A percentile compares a stretch with the other conserved stretches of the same genome.
These are phyloP conservation scores for Hydrozoanthus tunicans DNA, from an alignment of 64 coral and sea anemone species.

Conservation along the genomic window DNA sequence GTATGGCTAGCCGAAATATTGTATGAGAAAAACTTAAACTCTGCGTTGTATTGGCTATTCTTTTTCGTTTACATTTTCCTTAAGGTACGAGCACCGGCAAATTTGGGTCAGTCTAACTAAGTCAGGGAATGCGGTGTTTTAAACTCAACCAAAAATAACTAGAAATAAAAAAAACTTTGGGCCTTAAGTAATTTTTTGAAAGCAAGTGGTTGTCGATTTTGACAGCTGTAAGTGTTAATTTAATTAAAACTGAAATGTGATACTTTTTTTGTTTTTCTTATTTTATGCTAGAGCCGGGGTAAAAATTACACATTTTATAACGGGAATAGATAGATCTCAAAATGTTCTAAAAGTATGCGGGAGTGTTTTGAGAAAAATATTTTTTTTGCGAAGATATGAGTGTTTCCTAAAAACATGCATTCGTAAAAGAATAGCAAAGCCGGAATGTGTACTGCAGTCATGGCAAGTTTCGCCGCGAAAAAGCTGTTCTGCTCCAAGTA, in stretches of 20 bases:
- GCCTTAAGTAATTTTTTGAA: conserved; percentile 47
- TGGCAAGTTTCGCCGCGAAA: conserved; percentile 18
- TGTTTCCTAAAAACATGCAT: conserved; percentile 25
- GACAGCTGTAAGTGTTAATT: conserved; percentile 39
- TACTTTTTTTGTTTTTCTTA: not conserved
- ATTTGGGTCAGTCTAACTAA: not conserved
- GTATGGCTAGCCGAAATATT: no score
- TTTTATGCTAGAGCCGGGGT: not conserved
- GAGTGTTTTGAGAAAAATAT: conserved; percentile 12
- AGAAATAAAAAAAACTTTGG: conserved; percentile 43
- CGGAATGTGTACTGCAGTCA: conserved; percentile 13
- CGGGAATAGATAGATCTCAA: conserved; percentile 1
- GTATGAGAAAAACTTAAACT: no score
- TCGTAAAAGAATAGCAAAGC: conserved; percentile 21
- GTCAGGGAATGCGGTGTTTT: conserved; percentile 26
- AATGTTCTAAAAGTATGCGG: conserved; percentile 16
- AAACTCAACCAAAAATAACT: conserved; percentile 47
- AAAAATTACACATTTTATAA: conserved; percentile 45
- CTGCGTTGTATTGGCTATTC: no score
- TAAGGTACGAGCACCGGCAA: conserved; percentile 5
- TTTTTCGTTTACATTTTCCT: not conserved
- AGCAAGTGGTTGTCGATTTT: conserved; percentile 45
- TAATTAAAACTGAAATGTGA: conserved; percentile 14
- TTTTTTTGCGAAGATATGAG: conserved; percentile 28
- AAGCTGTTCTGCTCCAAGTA: not conserved